Evolutionary conservation across 2,797 vertebrate species (phyloP), one percentile per base, ranked within the genome.

Genomic region (Falco peregrinus): DNA sequence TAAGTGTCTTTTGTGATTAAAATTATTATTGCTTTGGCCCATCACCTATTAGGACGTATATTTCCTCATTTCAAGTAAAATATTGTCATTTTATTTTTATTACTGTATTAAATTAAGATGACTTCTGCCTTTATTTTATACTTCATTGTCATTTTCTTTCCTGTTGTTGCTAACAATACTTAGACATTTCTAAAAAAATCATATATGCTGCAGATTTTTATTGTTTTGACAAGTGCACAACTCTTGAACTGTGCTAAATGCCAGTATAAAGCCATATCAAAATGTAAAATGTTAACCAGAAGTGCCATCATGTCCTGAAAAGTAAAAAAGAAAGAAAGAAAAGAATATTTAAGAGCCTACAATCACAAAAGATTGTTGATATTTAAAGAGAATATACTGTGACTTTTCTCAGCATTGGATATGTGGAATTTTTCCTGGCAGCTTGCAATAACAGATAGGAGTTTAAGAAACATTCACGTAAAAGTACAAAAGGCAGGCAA

Each of bases 1-100:
- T 96, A 97, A 96, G 43, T 90, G 89, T 93, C 86, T 93, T 96
- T 95, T 94, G 74, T 93, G 86, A 96, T 97, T 93, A 96, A 97
- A 97, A 97, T 97, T 90, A 96, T 96, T 90, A 93, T 64, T 65
- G 53, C 47, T 93, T 92, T 94, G 89, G 70, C 89, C 87, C 59
- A 78, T 89, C 73, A 90, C 60, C 90, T 95, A 87, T 96, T 85
- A 95, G 70, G 82, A 97, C 83, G 93, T 95, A 77, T 63, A 92
- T 87, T 97, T 96, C 65, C 39, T 64, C 31, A 86, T 96, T 96
- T 97, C 79, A 91, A 85, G 57, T 88, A 96, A 96, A 95, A 89
- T 50, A 82, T 53, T 93, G 61, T 79, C 9, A 91, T 96, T 94
- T 96, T 41, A 77, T 79, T 90, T 96, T 97, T 95, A 95, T 87